These are phyloP conservation scores for Actinernus sp. DNA, from an alignment of 92 coral and sea anemone species.

Conservation along the genomic window DNA sequence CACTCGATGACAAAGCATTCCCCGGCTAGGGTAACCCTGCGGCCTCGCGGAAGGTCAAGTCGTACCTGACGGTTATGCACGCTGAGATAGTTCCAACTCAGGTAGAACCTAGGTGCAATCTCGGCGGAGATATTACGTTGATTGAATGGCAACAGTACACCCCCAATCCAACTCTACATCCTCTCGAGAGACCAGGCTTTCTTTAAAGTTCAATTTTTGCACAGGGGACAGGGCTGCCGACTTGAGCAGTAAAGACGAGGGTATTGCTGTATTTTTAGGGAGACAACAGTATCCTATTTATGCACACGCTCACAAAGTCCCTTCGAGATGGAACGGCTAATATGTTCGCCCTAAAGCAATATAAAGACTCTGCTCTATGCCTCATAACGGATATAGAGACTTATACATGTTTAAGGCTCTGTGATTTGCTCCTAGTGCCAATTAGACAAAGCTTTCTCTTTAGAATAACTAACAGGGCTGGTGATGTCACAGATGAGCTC, in stretches of 20 bases:
- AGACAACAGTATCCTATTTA: neutral
- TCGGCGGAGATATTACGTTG: too few species aligned
- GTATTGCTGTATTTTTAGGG: slow-evolving; percentile 12
- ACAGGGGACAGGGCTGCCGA: slow-evolving; percentile 49
- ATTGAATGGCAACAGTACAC: too few species aligned
- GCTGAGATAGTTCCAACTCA: neutral
- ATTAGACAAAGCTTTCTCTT: slow-evolving; percentile 10
- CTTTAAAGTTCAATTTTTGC: too few species aligned
- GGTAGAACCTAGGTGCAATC: neutral
- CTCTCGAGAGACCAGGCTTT: too few species aligned
- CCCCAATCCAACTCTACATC: too few species aligned
- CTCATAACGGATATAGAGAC: slow-evolving; percentile 5
- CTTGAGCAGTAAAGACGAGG: neutral
- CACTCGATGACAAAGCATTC: slow-evolving; percentile 13
- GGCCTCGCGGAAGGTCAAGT: slow-evolving; percentile 12
- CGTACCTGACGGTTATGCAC: neutral
- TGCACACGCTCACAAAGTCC: slow-evolving; percentile 8
- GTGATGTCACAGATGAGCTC: neutral
- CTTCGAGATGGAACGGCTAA: slow-evolving; percentile 8
- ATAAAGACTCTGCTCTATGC: slow-evolving; percentile 11
- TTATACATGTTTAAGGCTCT: slow-evolving; percentile 6
- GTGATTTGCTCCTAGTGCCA: slow-evolving; percentile 9
- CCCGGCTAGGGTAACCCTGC: slow-evolving; percentile 24
- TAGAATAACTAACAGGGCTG: neutral
- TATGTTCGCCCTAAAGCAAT: slow-evolving; percentile 26